phyloP scores from a whole-genome alignment of 2,113 vertebrate species.

The Capreolus pygargus region DNA sequence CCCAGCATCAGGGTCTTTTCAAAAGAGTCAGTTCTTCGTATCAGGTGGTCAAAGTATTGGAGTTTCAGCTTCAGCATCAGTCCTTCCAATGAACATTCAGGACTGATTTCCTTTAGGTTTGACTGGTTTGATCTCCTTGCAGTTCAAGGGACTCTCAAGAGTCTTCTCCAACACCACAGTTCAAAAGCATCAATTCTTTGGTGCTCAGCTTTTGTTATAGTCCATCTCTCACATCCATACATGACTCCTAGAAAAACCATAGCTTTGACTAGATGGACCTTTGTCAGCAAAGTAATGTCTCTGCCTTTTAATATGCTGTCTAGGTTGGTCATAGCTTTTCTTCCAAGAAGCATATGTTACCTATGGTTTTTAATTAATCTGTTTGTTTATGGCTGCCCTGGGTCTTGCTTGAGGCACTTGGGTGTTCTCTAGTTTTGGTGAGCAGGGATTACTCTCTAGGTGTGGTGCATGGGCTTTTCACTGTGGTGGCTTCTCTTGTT shows the following conservation, averaged over 20 bases:
- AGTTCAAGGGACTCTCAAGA: background rate
- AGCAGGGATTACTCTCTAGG: background rate
- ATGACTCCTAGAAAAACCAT: background rate
- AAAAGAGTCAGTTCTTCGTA: background rate
- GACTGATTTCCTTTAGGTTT: background rate
- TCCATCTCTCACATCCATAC: background rate
- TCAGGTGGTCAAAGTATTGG: background rate
- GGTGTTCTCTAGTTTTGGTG: background rate
- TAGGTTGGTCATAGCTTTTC: background rate
- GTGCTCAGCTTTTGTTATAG: background rate
- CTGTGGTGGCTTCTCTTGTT: background rate
- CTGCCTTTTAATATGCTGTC: background rate
- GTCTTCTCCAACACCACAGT: background rate
- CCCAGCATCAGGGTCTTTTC: background rate
- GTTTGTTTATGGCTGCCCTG: background rate
- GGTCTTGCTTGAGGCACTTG: background rate
- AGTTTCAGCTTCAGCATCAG: background rate
- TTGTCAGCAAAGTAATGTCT: background rate
- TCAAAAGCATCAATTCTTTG: background rate
- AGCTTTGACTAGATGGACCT: background rate
- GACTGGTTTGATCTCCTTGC: background rate
- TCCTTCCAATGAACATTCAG: background rate
- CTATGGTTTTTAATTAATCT: background rate
- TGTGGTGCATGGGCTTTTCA: background rate
- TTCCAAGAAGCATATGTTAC: background rate